A percentile compares a stretch with the other conserved stretches of the same genome.
phyloP scores from a whole-genome alignment of 2,113 vertebrate genomes.

The Oreochromis niloticus region DNA sequence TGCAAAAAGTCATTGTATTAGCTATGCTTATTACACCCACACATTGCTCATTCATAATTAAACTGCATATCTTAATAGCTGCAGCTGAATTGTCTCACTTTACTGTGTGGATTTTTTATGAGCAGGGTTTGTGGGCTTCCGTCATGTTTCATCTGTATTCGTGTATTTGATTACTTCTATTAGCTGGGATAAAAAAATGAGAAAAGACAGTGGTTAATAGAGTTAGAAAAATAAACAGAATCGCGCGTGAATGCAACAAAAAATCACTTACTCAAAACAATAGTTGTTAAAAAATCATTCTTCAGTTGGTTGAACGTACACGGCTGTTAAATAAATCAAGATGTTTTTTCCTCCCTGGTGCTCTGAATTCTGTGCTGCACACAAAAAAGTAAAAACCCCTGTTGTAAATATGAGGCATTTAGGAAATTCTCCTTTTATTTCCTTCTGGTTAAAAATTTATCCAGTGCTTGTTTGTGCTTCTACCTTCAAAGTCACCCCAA shows the following conservation, averaged over 20 bases:
- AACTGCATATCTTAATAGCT: slow-evolving; percentile 48
- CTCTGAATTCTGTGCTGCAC: background rate
- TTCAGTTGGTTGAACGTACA: background rate
- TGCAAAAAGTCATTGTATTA: slow-evolving; percentile 32
- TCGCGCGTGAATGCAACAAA: background rate
- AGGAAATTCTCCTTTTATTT: background rate
- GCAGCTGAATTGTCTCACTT: slow-evolving; percentile 32
- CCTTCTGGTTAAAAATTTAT: background rate
- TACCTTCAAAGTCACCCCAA: background rate
- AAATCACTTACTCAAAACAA: background rate
- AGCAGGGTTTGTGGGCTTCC: background rate
- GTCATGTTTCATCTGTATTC: background rate
- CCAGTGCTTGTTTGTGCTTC: background rate
- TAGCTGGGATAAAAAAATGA: background rate
- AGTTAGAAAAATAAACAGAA: background rate
- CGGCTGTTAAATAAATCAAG: slow-evolving; percentile 12
- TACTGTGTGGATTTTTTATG: background rate
- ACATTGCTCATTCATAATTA: slow-evolving; percentile 53
- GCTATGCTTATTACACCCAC: slow-evolving; percentile 32
- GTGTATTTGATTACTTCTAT: background rate
- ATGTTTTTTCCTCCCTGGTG: background rate
- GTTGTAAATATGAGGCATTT: background rate
- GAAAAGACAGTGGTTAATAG: background rate
- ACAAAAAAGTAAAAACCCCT: background rate
- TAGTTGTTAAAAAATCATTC: background rate